Conservation (phyloP, 2,797 vertebrate genomes). For the Cirrhinus mrigala region DNA sequence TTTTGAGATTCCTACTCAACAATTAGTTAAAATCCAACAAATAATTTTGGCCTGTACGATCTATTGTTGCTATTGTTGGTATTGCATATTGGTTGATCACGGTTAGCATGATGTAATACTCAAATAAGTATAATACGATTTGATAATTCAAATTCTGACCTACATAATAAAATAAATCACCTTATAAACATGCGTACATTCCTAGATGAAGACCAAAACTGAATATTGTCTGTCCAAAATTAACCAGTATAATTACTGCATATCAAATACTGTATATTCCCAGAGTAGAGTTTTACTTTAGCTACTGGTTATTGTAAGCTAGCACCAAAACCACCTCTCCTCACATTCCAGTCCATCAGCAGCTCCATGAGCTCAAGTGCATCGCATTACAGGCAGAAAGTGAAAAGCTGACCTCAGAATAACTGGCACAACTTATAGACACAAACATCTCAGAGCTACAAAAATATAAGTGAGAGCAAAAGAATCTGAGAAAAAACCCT, state of each 20-base stretch:
- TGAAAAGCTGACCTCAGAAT: constrained; percentile 57
- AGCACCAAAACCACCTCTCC: constrained; percentile 24
- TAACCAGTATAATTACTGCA: background rate
- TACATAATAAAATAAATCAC: background rate
- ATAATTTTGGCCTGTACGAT: too few species aligned
- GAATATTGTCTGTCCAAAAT: background rate
- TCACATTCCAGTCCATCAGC: constrained; percentile 42
- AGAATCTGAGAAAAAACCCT: background rate
- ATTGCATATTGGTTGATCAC: too few species aligned
- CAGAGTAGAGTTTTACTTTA: background rate
- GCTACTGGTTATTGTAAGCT: background rate
- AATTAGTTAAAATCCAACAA: too few species aligned
- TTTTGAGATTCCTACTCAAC: too few species aligned
- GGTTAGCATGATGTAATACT: background rate
- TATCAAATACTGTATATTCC: background rate
- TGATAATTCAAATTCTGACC: background rate
- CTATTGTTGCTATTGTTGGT: too few species aligned
- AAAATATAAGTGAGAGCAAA: constrained; percentile 12
- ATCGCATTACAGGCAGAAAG: constrained; percentile 66
- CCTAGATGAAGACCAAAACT: background rate
- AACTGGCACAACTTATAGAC: constrained; percentile 13
- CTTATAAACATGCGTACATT: background rate
- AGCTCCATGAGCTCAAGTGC: constrained; percentile 64
- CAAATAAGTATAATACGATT: background rate
- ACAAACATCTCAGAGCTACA: background rate